Evolutionary conservation across 2,888 invertebrate genomes (phyloP).

Genomic region (Exephanes ischioxanthus): DNA sequence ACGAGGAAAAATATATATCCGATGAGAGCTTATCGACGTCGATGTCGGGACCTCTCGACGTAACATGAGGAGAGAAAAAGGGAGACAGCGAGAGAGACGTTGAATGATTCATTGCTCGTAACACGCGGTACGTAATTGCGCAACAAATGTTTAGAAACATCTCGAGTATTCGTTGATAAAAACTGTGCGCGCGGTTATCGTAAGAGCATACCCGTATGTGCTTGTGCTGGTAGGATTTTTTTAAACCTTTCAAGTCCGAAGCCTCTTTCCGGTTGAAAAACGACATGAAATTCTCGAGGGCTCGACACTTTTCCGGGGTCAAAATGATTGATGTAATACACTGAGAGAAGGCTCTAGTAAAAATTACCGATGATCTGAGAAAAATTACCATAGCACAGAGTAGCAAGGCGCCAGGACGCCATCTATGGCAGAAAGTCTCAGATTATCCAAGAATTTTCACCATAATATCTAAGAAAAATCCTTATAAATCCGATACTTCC

Average conservation of each 20-base stretch:
- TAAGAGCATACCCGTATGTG: not conserved
- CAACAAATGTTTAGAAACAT: slow-evolving; percentile 52
- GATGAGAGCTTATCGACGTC: slow-evolving; percentile 52
- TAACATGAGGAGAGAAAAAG: not conserved
- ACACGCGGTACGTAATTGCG: slow-evolving; percentile 33
- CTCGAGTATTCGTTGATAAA: slow-evolving; percentile 27
- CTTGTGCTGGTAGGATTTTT: not conserved
- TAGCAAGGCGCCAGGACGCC: no score
- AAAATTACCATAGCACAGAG: no score
- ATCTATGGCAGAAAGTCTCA: no score
- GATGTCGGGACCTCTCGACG: slow-evolving; percentile 38
- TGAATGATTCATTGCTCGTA: slow-evolving; percentile 56
- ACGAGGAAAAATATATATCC: slow-evolving; percentile 36
- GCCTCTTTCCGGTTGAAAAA: no score
- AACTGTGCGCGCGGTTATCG: not conserved
- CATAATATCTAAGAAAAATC: no score
- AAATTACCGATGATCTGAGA: no score
- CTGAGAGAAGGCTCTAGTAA: no score
- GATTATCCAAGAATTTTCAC: no score
- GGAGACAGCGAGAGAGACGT: slow-evolving; percentile 11
- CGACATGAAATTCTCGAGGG: no score
- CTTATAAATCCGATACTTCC: no score
- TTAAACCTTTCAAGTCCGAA: not conserved
- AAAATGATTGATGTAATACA: no score
- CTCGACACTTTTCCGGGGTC: no score